phyloP scores from a whole-genome alignment of 2,888 invertebrate genomes.

The Temnothorax rugatulus region DNA sequence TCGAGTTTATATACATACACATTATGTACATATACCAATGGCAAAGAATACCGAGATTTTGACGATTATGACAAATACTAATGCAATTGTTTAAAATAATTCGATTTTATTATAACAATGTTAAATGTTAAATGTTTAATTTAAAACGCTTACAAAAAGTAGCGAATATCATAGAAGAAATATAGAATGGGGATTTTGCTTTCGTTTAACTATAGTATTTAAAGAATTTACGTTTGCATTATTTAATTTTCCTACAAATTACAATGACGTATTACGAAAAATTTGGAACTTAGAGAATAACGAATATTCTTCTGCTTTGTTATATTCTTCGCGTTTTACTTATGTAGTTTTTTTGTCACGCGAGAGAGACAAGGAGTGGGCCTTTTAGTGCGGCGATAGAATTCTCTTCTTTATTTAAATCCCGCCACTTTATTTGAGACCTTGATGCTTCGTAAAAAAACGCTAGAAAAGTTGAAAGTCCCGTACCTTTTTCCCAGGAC shows the following conservation, averaged over 20 bases:
- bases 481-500: conserved; percentile 77
- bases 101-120: background rate
- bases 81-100: conserved; percentile 4
- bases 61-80: background rate
- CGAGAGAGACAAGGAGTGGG: conserved; percentile 24
- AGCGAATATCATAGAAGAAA: background rate
- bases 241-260: background rate
- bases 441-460: conserved; percentile 57
- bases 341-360: background rate
- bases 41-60: conserved; percentile 45
- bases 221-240: background rate
- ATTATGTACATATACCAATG: conserved; percentile 29
- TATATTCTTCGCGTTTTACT: background rate
- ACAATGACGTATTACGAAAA: background rate
- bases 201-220: background rate
- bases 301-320: background rate
- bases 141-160: background rate
- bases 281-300: background rate
- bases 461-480: conserved; percentile 71
- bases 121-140: background rate
- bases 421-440: conserved; percentile 57
- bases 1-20: conserved; percentile 49
- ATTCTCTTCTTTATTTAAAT: conserved; percentile 63
- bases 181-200: background rate
- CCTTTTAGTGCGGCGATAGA: conserved; percentile 37